Conservation (phyloP, 2,888 invertebrate species). For the Timema cristinae region DNA sequence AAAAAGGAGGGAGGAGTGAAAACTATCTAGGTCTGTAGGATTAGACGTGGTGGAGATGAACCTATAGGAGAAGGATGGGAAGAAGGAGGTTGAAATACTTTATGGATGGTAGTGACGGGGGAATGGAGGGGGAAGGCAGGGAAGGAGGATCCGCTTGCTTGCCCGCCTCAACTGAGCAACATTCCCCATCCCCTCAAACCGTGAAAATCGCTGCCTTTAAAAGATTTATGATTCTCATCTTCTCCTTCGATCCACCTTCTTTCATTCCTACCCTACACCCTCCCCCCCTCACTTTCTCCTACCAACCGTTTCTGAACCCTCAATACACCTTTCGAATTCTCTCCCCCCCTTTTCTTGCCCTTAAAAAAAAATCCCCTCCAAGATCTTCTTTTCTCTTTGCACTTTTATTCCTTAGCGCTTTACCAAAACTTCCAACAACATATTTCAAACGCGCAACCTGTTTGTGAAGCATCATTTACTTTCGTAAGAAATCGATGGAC, state of each 20-base stretch:
- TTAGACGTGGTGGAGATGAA: no score
- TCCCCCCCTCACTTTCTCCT: background rate
- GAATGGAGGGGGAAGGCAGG: no score
- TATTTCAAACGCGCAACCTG: conserved; percentile 12
- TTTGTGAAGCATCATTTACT: conserved; percentile 17
- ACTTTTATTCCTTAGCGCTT: conserved; percentile 9
- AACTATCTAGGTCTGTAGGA: no score
- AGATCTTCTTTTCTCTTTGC: conserved; percentile 9
- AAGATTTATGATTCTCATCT: conserved; percentile 15
- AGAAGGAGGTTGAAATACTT: no score
- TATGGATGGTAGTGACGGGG: no score
- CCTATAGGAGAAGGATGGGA: no score
- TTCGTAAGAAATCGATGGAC: conserved; percentile 11
- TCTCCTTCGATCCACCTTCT: background rate
- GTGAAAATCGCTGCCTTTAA: conserved; percentile 15
- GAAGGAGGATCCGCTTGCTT: no score
- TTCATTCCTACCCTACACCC: background rate
- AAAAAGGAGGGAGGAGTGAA: no score
- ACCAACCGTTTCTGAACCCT: background rate
- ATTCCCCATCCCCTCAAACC: no score
- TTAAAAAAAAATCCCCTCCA: background rate
- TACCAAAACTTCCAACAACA: conserved; percentile 15
- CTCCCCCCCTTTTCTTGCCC: no score
- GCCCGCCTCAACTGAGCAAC: no score
- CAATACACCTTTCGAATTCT: no score